Evolutionary conservation across 2,888 invertebrate species (phyloP).

Genomic region (Catocala sponsa): DNA sequence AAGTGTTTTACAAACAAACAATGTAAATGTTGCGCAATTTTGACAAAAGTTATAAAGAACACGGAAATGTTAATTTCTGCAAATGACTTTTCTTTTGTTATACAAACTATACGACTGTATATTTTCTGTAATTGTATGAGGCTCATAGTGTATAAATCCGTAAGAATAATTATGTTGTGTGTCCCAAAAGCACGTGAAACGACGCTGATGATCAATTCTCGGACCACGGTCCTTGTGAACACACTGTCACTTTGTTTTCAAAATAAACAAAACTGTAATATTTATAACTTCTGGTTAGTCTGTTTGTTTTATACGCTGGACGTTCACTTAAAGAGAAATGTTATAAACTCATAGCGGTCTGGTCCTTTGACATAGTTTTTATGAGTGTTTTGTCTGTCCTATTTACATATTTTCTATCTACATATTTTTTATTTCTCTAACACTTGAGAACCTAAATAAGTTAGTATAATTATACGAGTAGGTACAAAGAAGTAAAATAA

Average conservation of each 20-base stretch:
- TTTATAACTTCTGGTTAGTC: conserved; percentile 22
- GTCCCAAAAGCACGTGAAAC: conserved; percentile 21
- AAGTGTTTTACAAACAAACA: conserved; percentile 37
- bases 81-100: conserved; percentile 1
- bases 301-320: conserved; percentile 33
- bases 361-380: conserved; percentile 7
- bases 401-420: neutral
- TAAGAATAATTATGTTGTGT: conserved; percentile 6
- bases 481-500: conserved; percentile 1
- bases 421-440: neutral
- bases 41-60: conserved; percentile 29
- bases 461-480: too few relatives aligned
- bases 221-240: conserved; percentile 51
- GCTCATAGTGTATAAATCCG: neutral
- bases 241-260: conserved; percentile 55
- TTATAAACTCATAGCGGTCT: conserved; percentile 13
- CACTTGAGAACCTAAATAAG: too few relatives aligned
- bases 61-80: conserved; percentile 20
- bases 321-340: conserved; percentile 9
- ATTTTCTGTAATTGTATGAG: too few relatives aligned
- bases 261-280: conserved; percentile 58
- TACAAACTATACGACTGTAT: neutral
- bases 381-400: neutral
- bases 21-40: conserved; percentile 38
- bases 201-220: conserved; percentile 60